Percentiles rank a stretch among this genome's conserved stretches.
These are phyloP conservation scores for Ailuropoda melanoleuca DNA, from an alignment of 2,113 vertebrate species.

Conservation along the genomic window DNA sequence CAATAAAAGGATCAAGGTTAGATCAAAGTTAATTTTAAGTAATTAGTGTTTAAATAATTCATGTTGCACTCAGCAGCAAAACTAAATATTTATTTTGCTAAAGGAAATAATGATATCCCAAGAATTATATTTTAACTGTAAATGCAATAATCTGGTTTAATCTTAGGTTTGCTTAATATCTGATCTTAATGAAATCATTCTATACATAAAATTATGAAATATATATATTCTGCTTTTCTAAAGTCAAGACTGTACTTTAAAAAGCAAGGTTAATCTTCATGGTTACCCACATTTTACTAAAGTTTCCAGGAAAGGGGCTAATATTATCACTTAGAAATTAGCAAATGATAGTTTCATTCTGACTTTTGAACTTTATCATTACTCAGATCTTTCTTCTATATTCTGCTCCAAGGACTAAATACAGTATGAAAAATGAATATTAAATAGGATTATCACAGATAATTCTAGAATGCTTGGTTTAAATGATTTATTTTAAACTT, in stretches of 20 bases:
- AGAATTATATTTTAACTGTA: neutral
- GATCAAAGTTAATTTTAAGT: conserved; percentile 1
- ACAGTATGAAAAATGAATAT: neutral
- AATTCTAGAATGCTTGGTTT: neutral
- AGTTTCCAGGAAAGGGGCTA: neutral
- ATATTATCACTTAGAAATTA: neutral
- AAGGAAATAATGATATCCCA: neutral
- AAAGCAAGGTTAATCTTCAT: neutral
- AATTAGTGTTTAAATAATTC: neutral
- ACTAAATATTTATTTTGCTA: conserved; percentile 16
- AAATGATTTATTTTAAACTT: neutral
- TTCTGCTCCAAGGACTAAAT: neutral
- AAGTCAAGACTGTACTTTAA: neutral
- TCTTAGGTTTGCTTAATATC: neutral
- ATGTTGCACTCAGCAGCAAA: neutral
- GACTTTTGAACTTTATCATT: neutral
- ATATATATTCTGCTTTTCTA: neutral
- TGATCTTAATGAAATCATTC: neutral
- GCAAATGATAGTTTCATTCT: neutral
- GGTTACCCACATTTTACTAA: neutral
- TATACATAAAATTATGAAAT: neutral
- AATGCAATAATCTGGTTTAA: neutral
- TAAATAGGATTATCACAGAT: neutral
- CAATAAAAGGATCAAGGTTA: neutral
- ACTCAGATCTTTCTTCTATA: neutral